A percentile compares a stretch with the other conserved stretches of the same genome.
Conservation (phyloP, 2,888 invertebrate species). For the Linhomoeus sp. region DNA sequence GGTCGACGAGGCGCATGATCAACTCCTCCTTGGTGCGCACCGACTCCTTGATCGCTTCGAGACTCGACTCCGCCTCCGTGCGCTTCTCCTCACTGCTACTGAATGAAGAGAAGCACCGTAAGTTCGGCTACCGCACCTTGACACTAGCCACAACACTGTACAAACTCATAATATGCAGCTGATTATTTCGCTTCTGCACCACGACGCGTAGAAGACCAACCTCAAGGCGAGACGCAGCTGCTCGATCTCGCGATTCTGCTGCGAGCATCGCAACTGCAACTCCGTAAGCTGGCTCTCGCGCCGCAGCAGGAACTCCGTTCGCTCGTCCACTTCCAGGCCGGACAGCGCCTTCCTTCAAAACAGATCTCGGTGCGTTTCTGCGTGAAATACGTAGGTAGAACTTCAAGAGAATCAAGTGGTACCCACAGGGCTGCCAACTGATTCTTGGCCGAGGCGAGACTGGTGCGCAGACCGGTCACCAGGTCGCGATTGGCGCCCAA, state of each 20-base stretch:
- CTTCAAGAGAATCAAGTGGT: not conserved
- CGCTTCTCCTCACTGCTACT: no score
- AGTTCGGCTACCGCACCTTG: no score
- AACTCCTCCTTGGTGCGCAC: slow-evolving; percentile 20
- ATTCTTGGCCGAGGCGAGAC: slow-evolving; percentile 14
- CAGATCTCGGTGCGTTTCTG: no score
- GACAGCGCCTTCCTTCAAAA: no score
- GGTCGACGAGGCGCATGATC: slow-evolving; percentile 14
- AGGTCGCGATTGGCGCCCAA: slow-evolving; percentile 16
- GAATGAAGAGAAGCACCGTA: not conserved
- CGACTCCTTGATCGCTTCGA: slow-evolving; percentile 20
- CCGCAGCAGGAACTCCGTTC: slow-evolving; percentile 8
- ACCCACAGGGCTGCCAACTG: slow-evolving; percentile 4
- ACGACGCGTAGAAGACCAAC: no score
- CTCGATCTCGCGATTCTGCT: slow-evolving; percentile 13
- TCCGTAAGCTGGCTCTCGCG: slow-evolving; percentile 12
- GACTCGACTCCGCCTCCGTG: no score
- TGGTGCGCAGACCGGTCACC: slow-evolving; percentile 13
- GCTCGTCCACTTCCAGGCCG: slow-evolving; percentile 4
- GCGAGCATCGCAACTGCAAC: slow-evolving; percentile 14
- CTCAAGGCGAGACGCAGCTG: slow-evolving; percentile 13
- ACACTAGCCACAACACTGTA: no score
- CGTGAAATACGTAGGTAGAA: not conserved
- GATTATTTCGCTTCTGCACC: no score
- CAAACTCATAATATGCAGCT: no score